Evolutionary conservation across 2,113 vertebrate species (phyloP).

Genomic region (Balaeniceps rex): DNA sequence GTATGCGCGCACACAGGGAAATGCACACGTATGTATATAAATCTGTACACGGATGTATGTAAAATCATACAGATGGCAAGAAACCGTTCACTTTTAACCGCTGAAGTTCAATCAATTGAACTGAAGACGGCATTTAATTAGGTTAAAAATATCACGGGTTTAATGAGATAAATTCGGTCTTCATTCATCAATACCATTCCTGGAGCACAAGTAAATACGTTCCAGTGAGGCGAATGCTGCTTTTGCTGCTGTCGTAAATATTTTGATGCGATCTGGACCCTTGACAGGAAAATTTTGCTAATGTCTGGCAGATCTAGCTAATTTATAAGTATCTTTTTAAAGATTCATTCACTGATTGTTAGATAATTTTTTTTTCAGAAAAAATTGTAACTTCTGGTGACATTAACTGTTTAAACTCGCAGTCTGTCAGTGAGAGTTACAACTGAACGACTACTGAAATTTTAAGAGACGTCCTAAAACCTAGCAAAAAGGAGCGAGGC

Average conservation of each 20-base stretch:
- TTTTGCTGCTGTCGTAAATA: conserved; percentile 27
- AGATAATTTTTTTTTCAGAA: neutral
- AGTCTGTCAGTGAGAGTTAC: neutral
- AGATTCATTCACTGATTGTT: neutral
- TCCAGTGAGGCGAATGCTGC: neutral
- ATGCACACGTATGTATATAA: neutral
- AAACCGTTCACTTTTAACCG: conserved; percentile 2
- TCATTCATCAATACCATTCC: conserved; percentile 4
- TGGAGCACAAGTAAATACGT: neutral
- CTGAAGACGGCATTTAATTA: neutral
- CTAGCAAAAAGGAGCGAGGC: conserved; percentile 41
- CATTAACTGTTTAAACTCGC: conserved; percentile 17
- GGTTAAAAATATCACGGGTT: neutral
- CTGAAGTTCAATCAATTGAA: conserved; percentile 24
- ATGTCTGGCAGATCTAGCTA: neutral
- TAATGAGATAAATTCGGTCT: conserved; percentile 4
- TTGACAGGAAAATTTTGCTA: neutral
- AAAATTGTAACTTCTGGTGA: neutral
- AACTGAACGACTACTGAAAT: conserved; percentile 3
- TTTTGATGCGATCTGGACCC: conserved; percentile 3
- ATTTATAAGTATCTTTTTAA: neutral
- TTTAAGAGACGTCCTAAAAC: conserved; percentile 25
- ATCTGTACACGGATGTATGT: neutral
- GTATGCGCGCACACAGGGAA: neutral
- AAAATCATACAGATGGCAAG: neutral